Conservation (phyloP, 2,888 invertebrate genomes). For the Drosophila putrida region DNA sequence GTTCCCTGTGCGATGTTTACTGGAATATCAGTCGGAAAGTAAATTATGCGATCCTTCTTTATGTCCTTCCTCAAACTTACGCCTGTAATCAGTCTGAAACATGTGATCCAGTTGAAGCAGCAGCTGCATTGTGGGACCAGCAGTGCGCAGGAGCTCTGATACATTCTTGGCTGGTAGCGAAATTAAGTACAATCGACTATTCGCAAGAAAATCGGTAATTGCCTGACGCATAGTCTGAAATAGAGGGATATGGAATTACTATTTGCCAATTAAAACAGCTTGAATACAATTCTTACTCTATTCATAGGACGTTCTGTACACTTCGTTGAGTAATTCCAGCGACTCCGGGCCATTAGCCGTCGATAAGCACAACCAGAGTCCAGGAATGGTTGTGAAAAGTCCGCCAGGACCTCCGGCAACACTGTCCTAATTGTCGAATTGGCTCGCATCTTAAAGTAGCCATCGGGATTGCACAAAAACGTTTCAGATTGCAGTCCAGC, state of each 20-base stretch:
- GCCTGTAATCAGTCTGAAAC: conserved; percentile 76
- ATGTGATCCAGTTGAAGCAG: conserved; percentile 77
- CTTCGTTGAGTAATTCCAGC: conserved; percentile 30
- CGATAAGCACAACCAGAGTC: conserved; percentile 83
- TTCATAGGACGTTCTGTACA: conserved; percentile 56
- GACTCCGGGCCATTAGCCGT: conserved; percentile 74
- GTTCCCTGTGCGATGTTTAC: conserved; percentile 71
- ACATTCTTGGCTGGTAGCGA: conserved; percentile 69
- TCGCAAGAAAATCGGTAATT: conserved; percentile 87
- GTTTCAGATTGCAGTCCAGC: conserved; percentile 88
- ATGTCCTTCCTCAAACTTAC: conserved; percentile 53
- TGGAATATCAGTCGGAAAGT: conserved; percentile 38
- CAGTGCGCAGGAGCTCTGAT: conserved; percentile 70
- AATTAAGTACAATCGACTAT: conserved; percentile 86
- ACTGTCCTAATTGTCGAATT: conserved; percentile 86
- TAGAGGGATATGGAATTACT: too few relatives aligned
- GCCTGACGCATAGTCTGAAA: conserved; percentile 88
- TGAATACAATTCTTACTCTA: conserved; percentile 39
- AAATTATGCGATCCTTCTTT: too few relatives aligned
- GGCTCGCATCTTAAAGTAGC: conserved; percentile 86
- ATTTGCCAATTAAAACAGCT: too few relatives aligned
- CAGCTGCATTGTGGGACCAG: conserved; percentile 78
- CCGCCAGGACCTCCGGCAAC: conserved; percentile 85
- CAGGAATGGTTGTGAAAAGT: conserved; percentile 83
- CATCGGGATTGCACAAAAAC: conserved; percentile 85